phyloP scores from a whole-genome alignment of 2,113 vertebrate genomes.

The Dasypus novemcinctus region DNA sequence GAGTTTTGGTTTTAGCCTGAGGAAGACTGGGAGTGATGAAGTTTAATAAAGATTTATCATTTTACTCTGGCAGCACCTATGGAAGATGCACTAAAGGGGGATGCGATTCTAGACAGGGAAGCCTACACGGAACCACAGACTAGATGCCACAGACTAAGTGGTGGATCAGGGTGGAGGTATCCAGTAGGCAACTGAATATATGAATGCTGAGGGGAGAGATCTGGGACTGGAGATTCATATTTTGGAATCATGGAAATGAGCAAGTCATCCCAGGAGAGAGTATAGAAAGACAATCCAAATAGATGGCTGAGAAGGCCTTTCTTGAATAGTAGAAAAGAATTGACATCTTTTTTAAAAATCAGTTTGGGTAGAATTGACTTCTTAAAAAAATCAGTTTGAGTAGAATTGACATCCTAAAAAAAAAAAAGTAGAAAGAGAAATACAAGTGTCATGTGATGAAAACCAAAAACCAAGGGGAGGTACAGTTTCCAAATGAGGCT shows the following conservation, averaged over 20 bases:
- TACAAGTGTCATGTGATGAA: background rate
- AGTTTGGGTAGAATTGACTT: too few species aligned
- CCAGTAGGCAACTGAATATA: background rate
- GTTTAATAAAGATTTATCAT: background rate
- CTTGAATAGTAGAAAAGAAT: background rate
- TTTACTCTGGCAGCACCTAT: background rate
- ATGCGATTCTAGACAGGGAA: background rate
- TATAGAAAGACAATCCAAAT: background rate
- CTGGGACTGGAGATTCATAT: background rate
- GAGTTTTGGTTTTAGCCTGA: background rate
- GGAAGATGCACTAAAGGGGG: background rate
- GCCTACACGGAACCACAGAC: background rate
- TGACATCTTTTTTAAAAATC: too few species aligned
- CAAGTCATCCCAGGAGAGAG: background rate
- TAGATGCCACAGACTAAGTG: background rate
- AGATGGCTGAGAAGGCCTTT: background rate
- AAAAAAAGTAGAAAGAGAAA: background rate
- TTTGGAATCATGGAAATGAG: background rate
- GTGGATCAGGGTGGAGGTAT: background rate
- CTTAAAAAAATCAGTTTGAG: too few species aligned
- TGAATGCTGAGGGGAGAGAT: background rate
- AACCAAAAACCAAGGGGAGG: background rate
- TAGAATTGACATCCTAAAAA: too few species aligned
- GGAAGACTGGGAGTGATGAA: background rate
- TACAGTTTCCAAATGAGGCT: background rate